Percentiles rank a stretch among this genome's conserved stretches.
phyloP scores from a whole-genome alignment of 2,888 invertebrate species.

The Seira ritae region DNA sequence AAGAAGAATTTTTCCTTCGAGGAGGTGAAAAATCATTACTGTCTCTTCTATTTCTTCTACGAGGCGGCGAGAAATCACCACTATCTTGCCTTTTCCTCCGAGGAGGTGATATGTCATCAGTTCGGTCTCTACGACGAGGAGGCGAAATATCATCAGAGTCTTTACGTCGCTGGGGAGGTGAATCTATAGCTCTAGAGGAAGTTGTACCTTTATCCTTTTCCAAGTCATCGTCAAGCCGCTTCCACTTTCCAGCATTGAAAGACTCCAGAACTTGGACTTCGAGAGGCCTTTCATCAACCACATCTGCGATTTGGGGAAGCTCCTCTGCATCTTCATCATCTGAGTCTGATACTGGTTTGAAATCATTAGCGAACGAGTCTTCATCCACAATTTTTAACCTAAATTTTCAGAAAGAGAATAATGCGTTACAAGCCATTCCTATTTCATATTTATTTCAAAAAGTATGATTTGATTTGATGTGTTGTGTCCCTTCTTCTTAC shows the following conservation, averaged over 20 bases:
- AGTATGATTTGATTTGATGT: neutral
- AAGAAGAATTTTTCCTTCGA: neutral
- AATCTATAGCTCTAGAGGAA: neutral
- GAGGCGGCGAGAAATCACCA: neutral
- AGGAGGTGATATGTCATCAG: slow-evolving; percentile 74
- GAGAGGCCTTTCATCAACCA: slow-evolving; percentile 88
- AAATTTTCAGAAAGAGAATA: slow-evolving; percentile 73
- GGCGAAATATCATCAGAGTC: slow-evolving; percentile 73
- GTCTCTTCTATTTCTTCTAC: neutral
- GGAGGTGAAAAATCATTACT: slow-evolving; percentile 28
- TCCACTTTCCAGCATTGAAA: slow-evolving; percentile 71
- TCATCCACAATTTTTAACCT: slow-evolving; percentile 92
- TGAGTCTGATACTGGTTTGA: slow-evolving; percentile 35
- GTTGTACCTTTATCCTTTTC: neutral
- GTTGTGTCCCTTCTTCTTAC: slow-evolving; percentile 46
- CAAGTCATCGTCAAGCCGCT: slow-evolving; percentile 48
- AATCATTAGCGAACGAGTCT: slow-evolving; percentile 77
- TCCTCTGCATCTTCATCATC: slow-evolving; percentile 85
- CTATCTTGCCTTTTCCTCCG: slow-evolving; percentile 74
- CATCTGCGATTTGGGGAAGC: slow-evolving; percentile 91
- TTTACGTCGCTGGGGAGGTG: no score
- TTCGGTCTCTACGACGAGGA: slow-evolving; percentile 73
- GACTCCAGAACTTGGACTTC: slow-evolving; percentile 77
- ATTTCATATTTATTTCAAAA: neutral
- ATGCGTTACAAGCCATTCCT: neutral